Conservation (phyloP, 1,140 invertebrate genomes). For the Zaprionus ghesquierei region DNA sequence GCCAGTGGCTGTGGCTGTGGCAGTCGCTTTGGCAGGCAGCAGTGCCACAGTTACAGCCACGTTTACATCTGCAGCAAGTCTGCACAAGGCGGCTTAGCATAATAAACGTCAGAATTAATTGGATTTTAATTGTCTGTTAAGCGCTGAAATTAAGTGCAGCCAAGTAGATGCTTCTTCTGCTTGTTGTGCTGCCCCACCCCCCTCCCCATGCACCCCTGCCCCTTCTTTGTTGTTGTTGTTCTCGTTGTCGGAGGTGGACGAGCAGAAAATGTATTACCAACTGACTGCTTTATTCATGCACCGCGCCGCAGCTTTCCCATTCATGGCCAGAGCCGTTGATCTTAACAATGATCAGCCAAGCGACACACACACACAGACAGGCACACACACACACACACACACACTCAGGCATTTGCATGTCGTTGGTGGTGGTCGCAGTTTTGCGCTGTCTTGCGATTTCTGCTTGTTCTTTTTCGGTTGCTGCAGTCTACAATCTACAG, state of each 20-base stretch:
- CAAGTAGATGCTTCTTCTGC: constrained; percentile 59
- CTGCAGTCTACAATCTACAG: constrained; percentile 4
- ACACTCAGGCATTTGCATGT: constrained; percentile 53
- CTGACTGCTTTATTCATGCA: constrained; percentile 75
- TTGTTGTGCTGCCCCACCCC: neutral
- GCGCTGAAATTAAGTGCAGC: constrained; percentile 80
- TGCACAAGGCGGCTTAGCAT: constrained; percentile 73
- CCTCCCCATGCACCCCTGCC: neutral
- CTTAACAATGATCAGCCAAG: constrained; percentile 78
- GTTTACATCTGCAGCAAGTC: constrained; percentile 31
- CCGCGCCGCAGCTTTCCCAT: constrained; percentile 28
- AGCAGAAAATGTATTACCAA: constrained; percentile 64
- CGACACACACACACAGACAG: constrained; percentile 45
- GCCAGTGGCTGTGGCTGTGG: constrained; percentile 1
- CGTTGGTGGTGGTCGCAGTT: constrained; percentile 37
- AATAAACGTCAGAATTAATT: constrained; percentile 81
- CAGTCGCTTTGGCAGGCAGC: too few species aligned
- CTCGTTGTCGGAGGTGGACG: constrained; percentile 10
- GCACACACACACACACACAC: constrained; percentile 36
- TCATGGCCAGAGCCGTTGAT: constrained; percentile 52
- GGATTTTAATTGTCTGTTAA: constrained; percentile 81
- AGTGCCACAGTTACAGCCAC: constrained; percentile 20
- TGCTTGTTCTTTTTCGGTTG: constrained; percentile 20
- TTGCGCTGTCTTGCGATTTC: constrained; percentile 17
- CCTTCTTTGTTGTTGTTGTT: neutral